Conservation (phyloP, 2,113 vertebrate species). For the Otis tarda region DNA sequence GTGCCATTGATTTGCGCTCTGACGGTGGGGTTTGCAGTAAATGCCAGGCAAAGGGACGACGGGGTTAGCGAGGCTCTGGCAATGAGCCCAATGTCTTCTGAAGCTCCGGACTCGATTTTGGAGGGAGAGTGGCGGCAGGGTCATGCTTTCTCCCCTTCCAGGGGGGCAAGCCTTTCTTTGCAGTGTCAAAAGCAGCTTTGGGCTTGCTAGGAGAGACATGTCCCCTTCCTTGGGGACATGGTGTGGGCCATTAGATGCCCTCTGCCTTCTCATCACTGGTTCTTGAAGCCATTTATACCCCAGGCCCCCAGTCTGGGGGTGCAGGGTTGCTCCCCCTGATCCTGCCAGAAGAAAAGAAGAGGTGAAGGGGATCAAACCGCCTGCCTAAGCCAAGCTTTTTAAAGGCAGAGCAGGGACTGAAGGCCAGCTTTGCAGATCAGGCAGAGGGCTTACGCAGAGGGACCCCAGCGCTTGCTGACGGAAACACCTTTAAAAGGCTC, state of each 20-base stretch:
- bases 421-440: neutral
- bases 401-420: neutral
- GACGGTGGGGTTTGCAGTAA: neutral
- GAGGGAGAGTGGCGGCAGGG: neutral
- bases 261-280: neutral
- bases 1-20: slow-evolving; percentile 43
- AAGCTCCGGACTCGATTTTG: accelerated
- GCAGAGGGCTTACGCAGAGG: neutral
- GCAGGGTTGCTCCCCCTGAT: neutral
- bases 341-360: neutral
- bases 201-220: neutral
- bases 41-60: neutral
- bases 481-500: neutral
- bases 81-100: neutral
- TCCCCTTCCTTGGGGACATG: neutral
- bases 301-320: accelerated
- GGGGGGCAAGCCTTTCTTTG: neutral
- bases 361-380: neutral
- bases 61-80: neutral
- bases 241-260: neutral
- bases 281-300: neutral
- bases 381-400: neutral
- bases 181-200: neutral
- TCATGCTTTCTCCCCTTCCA: neutral
- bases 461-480: accelerated